A percentile compares a stretch with the other conserved stretches of the same genome.
phyloP scores from a whole-genome alignment of 2,888 invertebrate species.

The Tipula unca region DNA sequence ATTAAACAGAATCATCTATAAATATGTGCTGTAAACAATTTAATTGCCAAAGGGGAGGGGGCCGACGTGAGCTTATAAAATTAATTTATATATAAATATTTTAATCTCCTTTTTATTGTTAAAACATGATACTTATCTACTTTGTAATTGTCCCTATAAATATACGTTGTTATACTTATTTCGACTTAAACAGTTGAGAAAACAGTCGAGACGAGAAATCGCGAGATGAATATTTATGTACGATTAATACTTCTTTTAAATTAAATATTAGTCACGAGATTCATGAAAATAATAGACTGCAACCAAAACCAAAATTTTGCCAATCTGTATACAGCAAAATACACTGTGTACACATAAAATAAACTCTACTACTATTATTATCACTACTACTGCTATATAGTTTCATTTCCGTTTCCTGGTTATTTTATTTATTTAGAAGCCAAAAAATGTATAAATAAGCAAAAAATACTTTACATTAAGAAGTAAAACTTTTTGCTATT shows the following conservation, averaged over 20 bases:
- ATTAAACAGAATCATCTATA: too few relatives aligned
- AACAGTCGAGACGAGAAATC: not conserved
- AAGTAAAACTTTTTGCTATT: conserved; percentile 4
- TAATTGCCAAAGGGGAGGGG: not conserved
- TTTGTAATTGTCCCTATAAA: not conserved
- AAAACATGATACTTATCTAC: not conserved
- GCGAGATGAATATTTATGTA: not conserved
- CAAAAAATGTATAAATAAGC: not conserved
- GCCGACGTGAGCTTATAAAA: not conserved
- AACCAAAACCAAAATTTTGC: not conserved
- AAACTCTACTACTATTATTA: not conserved
- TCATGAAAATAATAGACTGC: not conserved
- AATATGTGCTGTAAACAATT: too few relatives aligned
- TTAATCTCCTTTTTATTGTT: not conserved
- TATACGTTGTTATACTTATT: not conserved
- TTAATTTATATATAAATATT: not conserved
- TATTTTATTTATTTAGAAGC: not conserved
- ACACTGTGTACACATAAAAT: not conserved
- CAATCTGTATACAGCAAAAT: not conserved
- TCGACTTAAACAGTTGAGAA: not conserved
- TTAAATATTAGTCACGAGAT: not conserved
- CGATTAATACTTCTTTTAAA: not conserved
- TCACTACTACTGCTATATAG: not conserved
- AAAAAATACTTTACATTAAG: not conserved
- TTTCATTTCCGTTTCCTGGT: not conserved